phyloP scores from a whole-genome alignment of 2,888 invertebrate genomes.

The Brachypalpus laphriformis region DNA sequence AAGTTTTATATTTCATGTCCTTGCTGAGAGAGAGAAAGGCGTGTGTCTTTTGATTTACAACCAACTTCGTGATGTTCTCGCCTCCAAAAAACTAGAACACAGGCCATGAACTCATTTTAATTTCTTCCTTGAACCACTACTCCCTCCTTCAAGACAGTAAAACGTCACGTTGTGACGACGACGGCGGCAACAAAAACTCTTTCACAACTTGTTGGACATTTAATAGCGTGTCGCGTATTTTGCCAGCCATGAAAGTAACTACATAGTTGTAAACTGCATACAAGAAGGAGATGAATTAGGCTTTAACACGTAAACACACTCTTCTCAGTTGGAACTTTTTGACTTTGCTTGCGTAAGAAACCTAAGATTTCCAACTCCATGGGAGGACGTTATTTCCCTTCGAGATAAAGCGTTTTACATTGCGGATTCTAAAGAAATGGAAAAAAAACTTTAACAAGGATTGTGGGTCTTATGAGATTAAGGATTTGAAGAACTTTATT shows the following conservation, averaged over 20 bases:
- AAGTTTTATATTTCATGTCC: slow-evolving; percentile 25
- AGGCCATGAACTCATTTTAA: background rate
- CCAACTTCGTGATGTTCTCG: background rate
- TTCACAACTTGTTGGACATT: slow-evolving; percentile 18
- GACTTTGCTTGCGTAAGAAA: background rate
- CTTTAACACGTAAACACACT: slow-evolving; percentile 1
- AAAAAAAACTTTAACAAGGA: background rate
- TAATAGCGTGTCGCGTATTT: slow-evolving; percentile 4
- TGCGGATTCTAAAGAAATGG: background rate
- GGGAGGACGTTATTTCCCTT: background rate
- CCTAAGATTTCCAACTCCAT: background rate
- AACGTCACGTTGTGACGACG: background rate
- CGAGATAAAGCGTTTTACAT: background rate
- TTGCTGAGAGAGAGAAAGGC: background rate
- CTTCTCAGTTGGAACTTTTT: no score
- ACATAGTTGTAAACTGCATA: slow-evolving; percentile 1
- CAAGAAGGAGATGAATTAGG: background rate
- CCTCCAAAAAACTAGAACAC: background rate
- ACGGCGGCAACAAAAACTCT: background rate
- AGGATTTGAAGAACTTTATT: background rate
- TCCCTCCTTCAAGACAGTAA: background rate
- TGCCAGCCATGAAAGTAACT: background rate
- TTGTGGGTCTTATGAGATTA: background rate
- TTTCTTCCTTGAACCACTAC: background rate
- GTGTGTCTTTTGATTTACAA: background rate